Evolutionary conservation across 1,140 invertebrate genomes (phyloP), one percentile per base, ranked within the genome.

Genomic region (Stegodyphus mimosarum): DNA sequence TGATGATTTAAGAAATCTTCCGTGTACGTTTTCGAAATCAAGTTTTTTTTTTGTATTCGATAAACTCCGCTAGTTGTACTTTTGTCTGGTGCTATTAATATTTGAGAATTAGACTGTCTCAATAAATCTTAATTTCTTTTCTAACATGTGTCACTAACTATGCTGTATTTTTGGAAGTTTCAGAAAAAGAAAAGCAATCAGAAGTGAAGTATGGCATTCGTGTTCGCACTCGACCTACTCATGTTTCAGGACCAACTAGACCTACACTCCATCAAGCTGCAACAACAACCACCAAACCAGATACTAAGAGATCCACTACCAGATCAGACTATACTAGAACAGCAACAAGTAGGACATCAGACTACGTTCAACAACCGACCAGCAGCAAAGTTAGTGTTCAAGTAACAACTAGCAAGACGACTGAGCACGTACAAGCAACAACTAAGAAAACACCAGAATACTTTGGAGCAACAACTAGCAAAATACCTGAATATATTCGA

Each of bases 131-230:
- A 33, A 33, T 33, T 33, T 33, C 33, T 33, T 33, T 33, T 33
- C 1, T 33, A 33, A 3, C 33, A 33, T 33, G 33, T 33, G 33
- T 33, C 33, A 33, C 33, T 33, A 1, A 33, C 33, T 33, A 33
- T 33, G 33, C 33, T 33, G 33, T 33, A 33, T 3, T 33, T 33
- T 33, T 33, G 3, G 1, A 33, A 33, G 33, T 33, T 33, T 33
- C 33, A 33, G 33, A 33, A 33, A 33, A 33, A 33, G 33, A 33
- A 33, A 33, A 33, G 33, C 33, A 33, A 3, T 33, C 33, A 60
- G 55, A 60, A 60, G 15, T 70, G 11, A 81, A 81, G n/a, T 81
- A 51, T 72, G 78, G 78, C 50, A 50, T 55, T 18, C 17, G 78
- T 49, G 78, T 81, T 60, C 67, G 69, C 17, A 13, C 69, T n/a